Evolutionary conservation across 2,888 invertebrate species (phyloP).

Genomic region (Cryptocephalus primarius): DNA sequence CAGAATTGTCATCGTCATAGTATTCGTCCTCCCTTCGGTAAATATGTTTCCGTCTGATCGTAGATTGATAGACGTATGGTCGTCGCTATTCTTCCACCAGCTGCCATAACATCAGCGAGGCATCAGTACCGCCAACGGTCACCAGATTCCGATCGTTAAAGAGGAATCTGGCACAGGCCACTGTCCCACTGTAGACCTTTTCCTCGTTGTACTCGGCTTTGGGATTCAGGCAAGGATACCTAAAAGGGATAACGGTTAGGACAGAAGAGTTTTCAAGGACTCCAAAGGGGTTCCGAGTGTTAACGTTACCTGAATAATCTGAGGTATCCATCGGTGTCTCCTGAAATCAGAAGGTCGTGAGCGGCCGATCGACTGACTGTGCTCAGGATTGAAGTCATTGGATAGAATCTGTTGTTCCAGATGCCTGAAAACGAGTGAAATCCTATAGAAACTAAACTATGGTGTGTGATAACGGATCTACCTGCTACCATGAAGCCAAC

Average conservation of each 20-base stretch:
- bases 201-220: slow-evolving; percentile 81
- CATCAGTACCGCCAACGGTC: slow-evolving; percentile 79
- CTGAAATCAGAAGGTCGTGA: slow-evolving; percentile 72
- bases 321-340: slow-evolving; percentile 83
- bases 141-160: slow-evolving; percentile 79
- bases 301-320: slow-evolving; percentile 21
- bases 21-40: slow-evolving; percentile 4
- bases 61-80: slow-evolving; percentile 14
- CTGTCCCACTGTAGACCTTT: slow-evolving; percentile 75
- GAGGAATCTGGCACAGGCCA: slow-evolving; percentile 71
- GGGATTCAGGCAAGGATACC: slow-evolving; percentile 76
- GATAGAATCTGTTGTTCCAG: slow-evolving; percentile 85
- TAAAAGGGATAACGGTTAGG: slow-evolving; percentile 24
- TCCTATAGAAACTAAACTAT: no score
- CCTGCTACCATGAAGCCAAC: slow-evolving; percentile 82
- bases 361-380: slow-evolving; percentile 73
- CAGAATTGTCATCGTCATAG: slow-evolving; percentile 5
- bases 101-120: slow-evolving; percentile 86
- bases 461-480: slow-evolving; percentile 27
- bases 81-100: slow-evolving; percentile 63
- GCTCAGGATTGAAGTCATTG: slow-evolving; percentile 70
- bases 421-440: slow-evolving; percentile 45
- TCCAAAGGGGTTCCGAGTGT: background rate
- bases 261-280: background rate
- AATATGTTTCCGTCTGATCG: slow-evolving; percentile 4